Evolutionary conservation across 2,113 vertebrate genomes (phyloP), one percentile per base, ranked within the genome.

Genomic region (Apistogramma diplotaenia): DNA sequence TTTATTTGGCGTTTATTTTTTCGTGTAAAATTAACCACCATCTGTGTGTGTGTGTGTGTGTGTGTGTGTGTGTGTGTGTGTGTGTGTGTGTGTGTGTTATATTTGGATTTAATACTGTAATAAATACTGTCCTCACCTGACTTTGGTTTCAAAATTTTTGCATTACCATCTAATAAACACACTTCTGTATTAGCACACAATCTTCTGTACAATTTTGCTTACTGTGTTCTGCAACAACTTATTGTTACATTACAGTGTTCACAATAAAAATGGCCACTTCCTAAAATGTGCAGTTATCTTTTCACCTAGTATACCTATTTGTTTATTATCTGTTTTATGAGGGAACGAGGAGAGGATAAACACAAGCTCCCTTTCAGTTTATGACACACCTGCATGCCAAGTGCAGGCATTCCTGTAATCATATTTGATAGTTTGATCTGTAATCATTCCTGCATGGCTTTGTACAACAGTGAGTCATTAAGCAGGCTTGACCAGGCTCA

Each of bases 241-340:
- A n/a, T 46, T 21, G 33, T 31, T 61, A 8, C 23, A 57, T 85
- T 71, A 11, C 79, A 82, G 33, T 89, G 72, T 82, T 83, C 79
- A 84, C 78, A 92, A 92, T 89, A 92, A 89, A 81, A 83, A 67
- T 37, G 37, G 6, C n/a, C 35, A 53, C 27, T 83, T 74, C 53
- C 57, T 79, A 70, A 87, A 74, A 62, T 65, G 23, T 70, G 25
- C 6, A 74, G 4, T 62, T 67, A 12, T 80, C 21, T 59, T 27
- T 43, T 19, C 23, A 74, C 15, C 35, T 75, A 51, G 25, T 46
- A 70, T 46, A 67, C 5, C 8, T 46, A 67, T 49, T 7, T 67
- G 51, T 76, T 79, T 46, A 76, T 65, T 43, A 33, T 13, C 23
- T 59, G 4, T 81, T 80, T 80, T 76, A 74, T 57, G 56, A n/a